A percentile compares a stretch with the other conserved stretches of the same genome.
Evolutionary conservation across 2,888 invertebrate species (phyloP).

Genomic region (Dryobota labecula): DNA sequence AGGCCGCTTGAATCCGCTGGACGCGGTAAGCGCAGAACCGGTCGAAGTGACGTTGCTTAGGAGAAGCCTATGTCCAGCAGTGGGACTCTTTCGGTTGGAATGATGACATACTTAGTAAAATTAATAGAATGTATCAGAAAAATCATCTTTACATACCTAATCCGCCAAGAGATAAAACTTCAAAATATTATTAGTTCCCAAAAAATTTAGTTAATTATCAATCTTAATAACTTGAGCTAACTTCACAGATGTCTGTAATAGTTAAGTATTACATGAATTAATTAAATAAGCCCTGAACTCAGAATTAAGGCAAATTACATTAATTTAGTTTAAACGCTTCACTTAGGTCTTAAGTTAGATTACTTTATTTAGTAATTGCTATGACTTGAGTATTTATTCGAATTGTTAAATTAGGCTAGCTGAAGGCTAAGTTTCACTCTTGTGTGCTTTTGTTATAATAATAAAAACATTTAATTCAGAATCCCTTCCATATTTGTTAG

Average conservation of each 20-base stretch:
- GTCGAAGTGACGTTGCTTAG: no score
- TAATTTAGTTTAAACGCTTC: conserved; percentile 38
- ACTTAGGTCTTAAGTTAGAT: conserved; percentile 33
- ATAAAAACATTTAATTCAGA: no score
- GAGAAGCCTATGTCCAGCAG: no score
- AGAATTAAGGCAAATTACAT: conserved; percentile 36
- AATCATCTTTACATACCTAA: background rate
- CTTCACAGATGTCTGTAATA: conserved; percentile 50
- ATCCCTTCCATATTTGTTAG: no score
- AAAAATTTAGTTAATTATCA: background rate
- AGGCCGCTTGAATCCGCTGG: no score
- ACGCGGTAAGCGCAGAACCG: no score
- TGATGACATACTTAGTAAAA: background rate
- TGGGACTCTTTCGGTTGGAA: no score
- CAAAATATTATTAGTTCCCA: background rate
- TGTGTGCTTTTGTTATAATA: no score
- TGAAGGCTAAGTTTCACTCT: no score
- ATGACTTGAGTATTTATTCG: background rate
- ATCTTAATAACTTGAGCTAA: conserved; percentile 35
- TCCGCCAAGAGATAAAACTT: background rate
- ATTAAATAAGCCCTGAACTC: conserved; percentile 27
- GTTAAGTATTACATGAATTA: conserved; percentile 34
- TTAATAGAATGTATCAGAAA: background rate
- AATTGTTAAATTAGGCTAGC: background rate
- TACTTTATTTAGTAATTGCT: conserved; percentile 8